These are phyloP conservation scores for Chaunax sp. DNA, from an alignment of 2,797 vertebrate species.

Conservation along the genomic window DNA sequence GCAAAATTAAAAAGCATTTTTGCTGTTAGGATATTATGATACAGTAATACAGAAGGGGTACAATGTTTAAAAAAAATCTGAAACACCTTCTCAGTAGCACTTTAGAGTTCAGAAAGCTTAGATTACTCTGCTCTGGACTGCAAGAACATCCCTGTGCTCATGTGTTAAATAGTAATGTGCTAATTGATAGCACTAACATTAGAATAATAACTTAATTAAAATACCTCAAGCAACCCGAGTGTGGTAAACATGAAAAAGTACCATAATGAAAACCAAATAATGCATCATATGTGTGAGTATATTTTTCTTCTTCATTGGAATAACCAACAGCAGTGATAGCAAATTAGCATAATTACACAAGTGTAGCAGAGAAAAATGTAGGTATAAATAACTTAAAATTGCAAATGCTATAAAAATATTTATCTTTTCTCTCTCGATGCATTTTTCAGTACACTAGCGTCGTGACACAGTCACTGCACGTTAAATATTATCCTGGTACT, in stretches of 20 bases:
- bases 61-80: slow-evolving; percentile 4
- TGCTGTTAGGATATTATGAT: slow-evolving; percentile 13
- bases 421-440: slow-evolving; percentile 21
- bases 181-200: slow-evolving; percentile 45
- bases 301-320: slow-evolving; percentile 38
- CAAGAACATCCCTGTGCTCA: slow-evolving; percentile 60
- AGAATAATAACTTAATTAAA: slow-evolving; percentile 69
- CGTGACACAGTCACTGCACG: slow-evolving; percentile 19
- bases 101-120: slow-evolving; percentile 35
- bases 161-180: slow-evolving; percentile 54
- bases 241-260: slow-evolving; percentile 68
- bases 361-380: slow-evolving; percentile 30
- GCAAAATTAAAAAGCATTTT: slow-evolving; percentile 14
- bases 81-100: slow-evolving; percentile 54
- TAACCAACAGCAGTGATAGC: slow-evolving; percentile 37
- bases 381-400: slow-evolving; percentile 55
- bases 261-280: slow-evolving; percentile 57
- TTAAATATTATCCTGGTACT: slow-evolving; percentile 36
- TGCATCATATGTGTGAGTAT: slow-evolving; percentile 7
- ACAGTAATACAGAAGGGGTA: slow-evolving; percentile 13
- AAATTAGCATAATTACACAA: slow-evolving; percentile 48
- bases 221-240: slow-evolving; percentile 69
- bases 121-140: slow-evolving; percentile 11
- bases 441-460: slow-evolving; percentile 30
- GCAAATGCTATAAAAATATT: slow-evolving; percentile 35